phyloP scores from a whole-genome alignment of 23 tunicate species.

The Phallusia fumigata region DNA sequence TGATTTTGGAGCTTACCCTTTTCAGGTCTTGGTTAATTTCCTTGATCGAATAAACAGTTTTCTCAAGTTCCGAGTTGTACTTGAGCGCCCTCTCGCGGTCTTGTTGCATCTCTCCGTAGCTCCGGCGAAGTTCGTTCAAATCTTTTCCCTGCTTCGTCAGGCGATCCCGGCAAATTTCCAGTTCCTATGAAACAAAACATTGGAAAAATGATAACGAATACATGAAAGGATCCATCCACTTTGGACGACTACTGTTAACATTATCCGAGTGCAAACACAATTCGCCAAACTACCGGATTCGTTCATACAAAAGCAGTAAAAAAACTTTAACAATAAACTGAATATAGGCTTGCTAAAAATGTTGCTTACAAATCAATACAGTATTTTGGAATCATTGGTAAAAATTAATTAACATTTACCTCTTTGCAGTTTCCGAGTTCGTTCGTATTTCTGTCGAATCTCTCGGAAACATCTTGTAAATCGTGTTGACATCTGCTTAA shows the following conservation, averaged over 20 bases:
- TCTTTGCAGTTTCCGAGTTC: conserved; percentile 8
- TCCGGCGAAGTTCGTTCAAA: conserved; percentile 50
- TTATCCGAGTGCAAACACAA: too few relatives aligned
- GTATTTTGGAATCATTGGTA: too few relatives aligned
- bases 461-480: conserved; percentile 30
- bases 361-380: too few relatives aligned
- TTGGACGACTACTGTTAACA: too few relatives aligned
- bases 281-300: too few relatives aligned
- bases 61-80: conserved; percentile 72
- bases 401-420: background rate
- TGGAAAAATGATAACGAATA: too few relatives aligned
- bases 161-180: conserved; percentile 52
- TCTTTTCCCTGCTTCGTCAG: conserved; percentile 44
- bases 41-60: conserved; percentile 63
- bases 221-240: too few relatives aligned
- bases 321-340: too few relatives aligned
- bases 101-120: conserved; percentile 40
- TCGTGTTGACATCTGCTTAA: conserved; percentile 35
- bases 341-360: too few relatives aligned
- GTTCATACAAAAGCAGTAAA: too few relatives aligned
- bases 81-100: conserved; percentile 58
- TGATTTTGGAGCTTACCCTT: conserved; percentile 36
- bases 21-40: conserved; percentile 66
- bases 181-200: conserved; percentile 47
- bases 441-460: conserved; percentile 9